Percentiles rank a stretch among this genome's conserved stretches.
Evolutionary conservation across 2,888 invertebrate genomes (phyloP).

Genomic region (Pollenia griseotomentosa): DNA sequence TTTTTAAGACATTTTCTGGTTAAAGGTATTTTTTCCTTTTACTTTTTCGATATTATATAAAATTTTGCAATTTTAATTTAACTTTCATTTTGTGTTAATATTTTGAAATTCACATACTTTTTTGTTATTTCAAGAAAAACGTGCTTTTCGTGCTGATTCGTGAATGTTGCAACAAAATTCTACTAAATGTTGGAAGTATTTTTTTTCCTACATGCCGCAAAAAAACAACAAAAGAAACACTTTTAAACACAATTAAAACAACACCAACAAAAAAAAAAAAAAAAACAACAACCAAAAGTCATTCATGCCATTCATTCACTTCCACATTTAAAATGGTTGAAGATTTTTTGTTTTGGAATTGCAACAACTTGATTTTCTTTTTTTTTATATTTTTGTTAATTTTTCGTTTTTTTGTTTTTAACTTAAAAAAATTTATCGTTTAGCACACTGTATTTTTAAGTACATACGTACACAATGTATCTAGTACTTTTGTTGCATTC

Average conservation of each 20-base stretch:
- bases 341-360: slow-evolving; percentile 25
- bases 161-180: slow-evolving; percentile 51
- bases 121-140: slow-evolving; percentile 49
- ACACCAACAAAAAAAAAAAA: background rate
- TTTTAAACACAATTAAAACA: slow-evolving; percentile 34
- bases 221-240: slow-evolving; percentile 25
- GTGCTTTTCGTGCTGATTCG: slow-evolving; percentile 46
- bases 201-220: slow-evolving; percentile 31
- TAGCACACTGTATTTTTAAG: slow-evolving; percentile 29
- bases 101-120: slow-evolving; percentile 46
- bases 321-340: slow-evolving; percentile 21
- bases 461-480: slow-evolving; percentile 16
- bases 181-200: slow-evolving; percentile 18
- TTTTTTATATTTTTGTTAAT: background rate
- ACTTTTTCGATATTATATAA: background rate
- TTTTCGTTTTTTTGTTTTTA: background rate
- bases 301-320: slow-evolving; percentile 34
- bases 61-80: slow-evolving; percentile 1
- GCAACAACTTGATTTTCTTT: slow-evolving; percentile 15
- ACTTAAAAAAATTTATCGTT: slow-evolving; percentile 30
- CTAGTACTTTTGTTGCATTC: slow-evolving; percentile 15
- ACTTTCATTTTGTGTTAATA: background rate
- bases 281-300: slow-evolving; percentile 8
- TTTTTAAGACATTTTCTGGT: no score
- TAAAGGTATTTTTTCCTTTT: background rate